Evolutionary conservation across 2,797 vertebrate genomes (phyloP).

Genomic region (Xenopus petersii): DNA sequence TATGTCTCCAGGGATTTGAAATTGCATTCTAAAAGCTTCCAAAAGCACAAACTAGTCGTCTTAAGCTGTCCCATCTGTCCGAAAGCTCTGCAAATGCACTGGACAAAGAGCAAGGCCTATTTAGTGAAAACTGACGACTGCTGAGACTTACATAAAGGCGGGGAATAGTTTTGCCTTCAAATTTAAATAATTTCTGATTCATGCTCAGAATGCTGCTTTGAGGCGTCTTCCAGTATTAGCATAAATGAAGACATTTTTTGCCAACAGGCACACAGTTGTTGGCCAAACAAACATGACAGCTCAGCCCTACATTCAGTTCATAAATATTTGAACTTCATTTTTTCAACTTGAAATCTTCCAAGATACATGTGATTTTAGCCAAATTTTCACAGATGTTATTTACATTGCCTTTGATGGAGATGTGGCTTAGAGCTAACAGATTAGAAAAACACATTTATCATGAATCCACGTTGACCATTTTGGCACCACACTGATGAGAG

Average conservation of each 20-base stretch:
- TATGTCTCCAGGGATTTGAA: too few species aligned
- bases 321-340: background rate
- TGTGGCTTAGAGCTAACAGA: constrained; percentile 35
- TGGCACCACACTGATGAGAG: constrained; percentile 32
- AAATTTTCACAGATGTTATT: constrained; percentile 42
- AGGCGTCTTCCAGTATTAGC: background rate
- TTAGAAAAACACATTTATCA: constrained; percentile 44
- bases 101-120: too few species aligned
- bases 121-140: too few species aligned
- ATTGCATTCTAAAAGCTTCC: too few species aligned
- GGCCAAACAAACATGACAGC: constrained; percentile 10
- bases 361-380: constrained; percentile 25
- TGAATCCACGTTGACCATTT: constrained; percentile 23
- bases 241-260: background rate
- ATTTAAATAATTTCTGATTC: background rate
- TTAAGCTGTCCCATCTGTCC: too few species aligned
- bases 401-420: constrained; percentile 22
- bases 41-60: too few species aligned
- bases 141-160: too few species aligned
- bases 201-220: background rate
- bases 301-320: background rate
- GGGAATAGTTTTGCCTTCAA: too few species aligned
- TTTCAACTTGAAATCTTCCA: constrained; percentile 25
- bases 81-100: too few species aligned
- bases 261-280: background rate